Percentiles rank a stretch among this genome's conserved stretches.
Evolutionary conservation across 2,888 invertebrate genomes (phyloP).

Genomic region (Andrena bicolor): DNA sequence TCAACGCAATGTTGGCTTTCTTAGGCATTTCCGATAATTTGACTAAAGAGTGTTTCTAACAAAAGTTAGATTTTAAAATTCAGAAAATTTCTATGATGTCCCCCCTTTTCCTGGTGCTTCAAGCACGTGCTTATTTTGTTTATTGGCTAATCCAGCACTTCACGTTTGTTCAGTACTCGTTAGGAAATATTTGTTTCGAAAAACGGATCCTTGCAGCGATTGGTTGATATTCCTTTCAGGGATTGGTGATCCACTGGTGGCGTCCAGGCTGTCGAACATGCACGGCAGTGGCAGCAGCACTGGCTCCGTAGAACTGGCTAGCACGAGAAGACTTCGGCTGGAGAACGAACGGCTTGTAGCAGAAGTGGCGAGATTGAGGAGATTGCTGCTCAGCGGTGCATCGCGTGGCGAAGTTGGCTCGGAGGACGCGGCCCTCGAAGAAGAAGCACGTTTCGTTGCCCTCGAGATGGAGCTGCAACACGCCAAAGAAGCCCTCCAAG

Average conservation of each 20-base stretch:
- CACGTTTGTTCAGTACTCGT: too few relatives aligned
- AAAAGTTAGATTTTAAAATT: too few relatives aligned
- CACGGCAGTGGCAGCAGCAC: constrained; percentile 81
- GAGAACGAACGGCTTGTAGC: constrained; percentile 93
- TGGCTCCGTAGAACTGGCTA: constrained; percentile 87
- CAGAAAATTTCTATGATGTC: too few relatives aligned
- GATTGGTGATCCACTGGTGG: constrained; percentile 81
- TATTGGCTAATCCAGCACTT: background rate
- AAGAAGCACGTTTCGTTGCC: constrained; percentile 87
- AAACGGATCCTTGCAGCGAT: background rate
- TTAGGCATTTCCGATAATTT: too few relatives aligned
- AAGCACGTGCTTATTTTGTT: background rate
- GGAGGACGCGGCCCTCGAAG: constrained; percentile 86
- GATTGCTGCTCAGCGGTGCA: constrained; percentile 89
- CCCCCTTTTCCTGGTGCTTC: too few relatives aligned
- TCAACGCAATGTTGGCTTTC: too few relatives aligned
- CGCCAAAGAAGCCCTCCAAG: constrained; percentile 92
- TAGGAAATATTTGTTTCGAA: background rate
- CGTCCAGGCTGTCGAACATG: constrained; percentile 82
- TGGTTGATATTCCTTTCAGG: constrained; percentile 60
- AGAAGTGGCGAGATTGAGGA: constrained; percentile 89
- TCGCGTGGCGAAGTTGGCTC: constrained; percentile 87
- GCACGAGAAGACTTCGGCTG: constrained; percentile 88
- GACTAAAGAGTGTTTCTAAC: too few relatives aligned
- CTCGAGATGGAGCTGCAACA: constrained; percentile 91